A percentile compares a stretch with the other conserved stretches of the same genome.
These are phyloP conservation scores for Castor canadensis DNA, from an alignment of 2,113 vertebrate genomes.

Conservation along the genomic window DNA sequence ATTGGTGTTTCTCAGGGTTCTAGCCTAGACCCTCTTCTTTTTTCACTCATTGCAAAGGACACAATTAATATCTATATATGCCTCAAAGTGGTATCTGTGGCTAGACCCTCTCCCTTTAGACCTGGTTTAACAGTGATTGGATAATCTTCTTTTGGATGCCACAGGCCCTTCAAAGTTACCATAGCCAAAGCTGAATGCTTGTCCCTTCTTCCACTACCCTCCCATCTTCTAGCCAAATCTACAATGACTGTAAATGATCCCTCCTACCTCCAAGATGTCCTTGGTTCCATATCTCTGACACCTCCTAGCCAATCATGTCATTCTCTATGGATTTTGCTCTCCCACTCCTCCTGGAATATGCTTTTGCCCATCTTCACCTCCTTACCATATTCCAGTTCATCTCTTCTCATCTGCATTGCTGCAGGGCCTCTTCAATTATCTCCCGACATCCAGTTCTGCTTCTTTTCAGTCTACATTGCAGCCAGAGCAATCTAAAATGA, in stretches of 20 bases:
- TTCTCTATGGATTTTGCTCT: not conserved
- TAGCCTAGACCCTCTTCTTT: not conserved
- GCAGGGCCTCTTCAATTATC: not conserved
- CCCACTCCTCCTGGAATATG: not conserved
- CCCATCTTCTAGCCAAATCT: not conserved
- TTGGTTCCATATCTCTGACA: not conserved
- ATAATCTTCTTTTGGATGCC: not conserved
- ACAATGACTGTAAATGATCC: not conserved
- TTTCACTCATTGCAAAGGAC: not conserved
- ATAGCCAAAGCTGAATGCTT: not conserved
- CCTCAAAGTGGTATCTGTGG: not conserved
- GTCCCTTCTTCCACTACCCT: not conserved
- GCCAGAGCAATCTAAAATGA: constrained; percentile 50
- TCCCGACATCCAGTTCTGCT: not conserved
- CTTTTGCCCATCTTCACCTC: not conserved
- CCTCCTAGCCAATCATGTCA: not conserved
- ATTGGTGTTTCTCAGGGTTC: not conserved
- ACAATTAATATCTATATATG: not conserved
- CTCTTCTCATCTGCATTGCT: not conserved
- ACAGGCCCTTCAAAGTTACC: rapidly evolving
- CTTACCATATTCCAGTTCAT: rapidly evolving
- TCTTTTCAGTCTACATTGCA: not conserved
- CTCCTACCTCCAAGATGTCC: not conserved
- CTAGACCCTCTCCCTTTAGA: not conserved
- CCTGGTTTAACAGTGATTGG: not conserved